Base-by-base conservation (phyloP, 2,888 invertebrate species). In the Tupiocoris notatus region DNA sequence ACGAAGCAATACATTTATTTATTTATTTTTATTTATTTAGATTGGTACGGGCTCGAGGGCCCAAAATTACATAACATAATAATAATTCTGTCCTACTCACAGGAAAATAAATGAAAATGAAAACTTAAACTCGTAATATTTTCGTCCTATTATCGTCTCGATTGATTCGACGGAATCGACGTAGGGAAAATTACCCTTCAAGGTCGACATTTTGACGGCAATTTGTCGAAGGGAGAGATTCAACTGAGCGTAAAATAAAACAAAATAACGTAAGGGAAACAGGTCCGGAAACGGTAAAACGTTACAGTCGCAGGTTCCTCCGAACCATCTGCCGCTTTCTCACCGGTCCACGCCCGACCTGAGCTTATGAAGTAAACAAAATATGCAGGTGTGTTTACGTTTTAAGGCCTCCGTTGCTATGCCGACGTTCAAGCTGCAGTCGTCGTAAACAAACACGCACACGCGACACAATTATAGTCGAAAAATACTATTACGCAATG, bases 361-460 rank as follows among this genome's bases (percentile, higher is more conserved):
- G 22, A 58, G 6, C 59, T 3, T 39, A 39, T 12, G 24, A 9
- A 20, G 70, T 70, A 70, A 70, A 70, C 70, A 70, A 70, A 58
- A 59, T 25, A 58, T 24, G 70, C 70, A 70, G 70, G 70, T 70
- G 70, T 70, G 70, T 70, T 70, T 70, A 70, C 70, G 70, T 70
- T 70, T 57, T 56, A 3, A 56, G 18, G 25, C 17, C 58, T 70
- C 25, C 70, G 70, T 70, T 70, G 70, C 61, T 70, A 59, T 61
- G 57, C n/a, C 59, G 70, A 70, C 25, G 70, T 59, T 22, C 18
- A 9, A 22, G 18, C 20, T 22, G 57, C n/a, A 18, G 1, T 22
- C 12, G n/a, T 16, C 22, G n/a, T 1, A 20, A 67, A 67, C 20
- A 39, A 67, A 39, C 67, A 67, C 17, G 20, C 65, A 65, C 67